Evolutionary conservation across 2,113 vertebrate species (phyloP).

Genomic region (Misgurnus anguillicaudatus): DNA sequence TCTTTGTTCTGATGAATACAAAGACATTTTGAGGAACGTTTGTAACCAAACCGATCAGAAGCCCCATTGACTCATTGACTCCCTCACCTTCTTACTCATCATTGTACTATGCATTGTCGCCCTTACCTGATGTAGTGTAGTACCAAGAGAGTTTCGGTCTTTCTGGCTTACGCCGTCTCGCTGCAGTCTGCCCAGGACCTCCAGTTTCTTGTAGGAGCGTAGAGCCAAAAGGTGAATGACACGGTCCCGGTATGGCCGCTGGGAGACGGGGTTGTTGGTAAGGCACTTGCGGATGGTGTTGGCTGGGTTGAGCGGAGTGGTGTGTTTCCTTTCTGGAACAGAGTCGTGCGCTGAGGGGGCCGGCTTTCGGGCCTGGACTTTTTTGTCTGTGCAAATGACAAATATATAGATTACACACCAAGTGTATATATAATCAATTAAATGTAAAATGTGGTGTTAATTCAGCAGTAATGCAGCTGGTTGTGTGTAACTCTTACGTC

Average conservation of each 20-base stretch:
- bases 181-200: constrained; percentile 85
- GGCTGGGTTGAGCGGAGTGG: constrained; percentile 86
- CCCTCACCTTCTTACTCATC: too few species aligned
- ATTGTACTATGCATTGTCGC: background rate
- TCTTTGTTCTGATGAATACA: too few species aligned
- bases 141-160: constrained; percentile 77
- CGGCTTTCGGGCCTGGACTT: constrained; percentile 81
- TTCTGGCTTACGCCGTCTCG: constrained; percentile 88
- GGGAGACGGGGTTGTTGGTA: constrained; percentile 75
- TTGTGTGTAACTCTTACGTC: constrained; percentile 27
- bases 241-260: constrained; percentile 84
- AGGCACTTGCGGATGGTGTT: constrained; percentile 80
- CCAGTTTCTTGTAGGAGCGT: constrained; percentile 89
- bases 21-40: too few species aligned
- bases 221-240: constrained; percentile 89
- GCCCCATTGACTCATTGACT: too few species aligned
- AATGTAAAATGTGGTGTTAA: too few species aligned
- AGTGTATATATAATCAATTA: background rate
- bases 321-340: constrained; percentile 84
- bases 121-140: constrained; percentile 71
- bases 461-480: background rate
- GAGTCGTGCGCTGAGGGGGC: constrained; percentile 76
- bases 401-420: constrained; percentile 3
- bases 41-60: too few species aligned
- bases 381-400: constrained; percentile 73